A percentile compares a stretch with the other conserved stretches of the same genome.
Conservation (phyloP, 1,140 invertebrate species). For the Drosophila pseudoobscura region DNA sequence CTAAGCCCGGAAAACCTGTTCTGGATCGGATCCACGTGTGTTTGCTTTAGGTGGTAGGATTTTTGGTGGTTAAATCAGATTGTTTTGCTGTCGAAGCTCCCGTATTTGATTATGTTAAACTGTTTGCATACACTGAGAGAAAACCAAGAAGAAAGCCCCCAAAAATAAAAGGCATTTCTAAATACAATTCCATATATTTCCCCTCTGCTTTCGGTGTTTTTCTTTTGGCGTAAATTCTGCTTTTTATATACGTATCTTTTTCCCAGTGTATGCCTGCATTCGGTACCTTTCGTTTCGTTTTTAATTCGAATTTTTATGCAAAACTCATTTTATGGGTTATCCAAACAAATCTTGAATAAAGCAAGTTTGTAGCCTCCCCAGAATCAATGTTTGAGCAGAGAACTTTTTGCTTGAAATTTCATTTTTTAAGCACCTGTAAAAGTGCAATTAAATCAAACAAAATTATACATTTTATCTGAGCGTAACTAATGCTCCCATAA, state of each 20-base stretch:
- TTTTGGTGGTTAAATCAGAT: conserved; percentile 29
- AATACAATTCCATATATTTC: no score
- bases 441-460: neutral
- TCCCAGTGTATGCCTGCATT: no score
- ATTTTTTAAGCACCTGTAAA: no score
- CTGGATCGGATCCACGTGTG: conserved; percentile 11
- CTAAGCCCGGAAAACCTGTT: neutral
- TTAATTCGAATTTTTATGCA: conserved; percentile 15
- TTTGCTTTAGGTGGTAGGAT: conserved; percentile 33
- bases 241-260: conserved; percentile 9
- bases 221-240: neutral
- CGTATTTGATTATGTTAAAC: conserved; percentile 41
- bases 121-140: conserved; percentile 21
- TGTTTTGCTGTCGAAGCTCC: conserved; percentile 27
- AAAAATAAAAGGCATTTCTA: no score
- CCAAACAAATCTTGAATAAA: neutral
- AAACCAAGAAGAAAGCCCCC: no score
- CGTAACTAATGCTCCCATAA: no score
- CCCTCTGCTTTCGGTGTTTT: neutral
- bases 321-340: conserved; percentile 22
- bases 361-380: no score
- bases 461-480: neutral
- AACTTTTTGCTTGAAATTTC: no score
- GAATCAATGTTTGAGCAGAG: no score
- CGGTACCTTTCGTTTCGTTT: conserved; percentile 7